Evolutionary conservation across 2,888 invertebrate species (phyloP).

Genomic region (Campoletis raptor): DNA sequence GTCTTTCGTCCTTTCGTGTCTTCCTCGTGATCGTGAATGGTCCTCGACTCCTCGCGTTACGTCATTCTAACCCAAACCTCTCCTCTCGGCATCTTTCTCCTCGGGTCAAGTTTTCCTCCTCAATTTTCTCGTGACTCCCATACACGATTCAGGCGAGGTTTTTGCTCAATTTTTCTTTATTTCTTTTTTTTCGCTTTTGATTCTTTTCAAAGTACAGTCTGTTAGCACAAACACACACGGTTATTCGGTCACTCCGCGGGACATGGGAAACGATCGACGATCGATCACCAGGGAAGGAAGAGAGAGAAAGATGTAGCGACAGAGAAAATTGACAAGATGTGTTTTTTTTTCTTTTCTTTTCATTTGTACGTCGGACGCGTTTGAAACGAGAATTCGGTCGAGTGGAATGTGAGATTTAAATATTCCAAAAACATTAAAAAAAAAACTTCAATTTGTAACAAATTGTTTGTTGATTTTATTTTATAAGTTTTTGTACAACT

Average conservation of each 20-base stretch:
- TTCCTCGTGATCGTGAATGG: slow-evolving; percentile 54
- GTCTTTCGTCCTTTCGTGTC: slow-evolving; percentile 53
- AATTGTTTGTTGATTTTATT: not conserved
- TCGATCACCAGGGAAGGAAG: slow-evolving; percentile 3
- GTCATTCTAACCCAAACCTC: slow-evolving; percentile 40
- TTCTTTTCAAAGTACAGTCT: slow-evolving; percentile 63
- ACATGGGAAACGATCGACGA: slow-evolving; percentile 46
- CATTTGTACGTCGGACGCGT: slow-evolving; percentile 23
- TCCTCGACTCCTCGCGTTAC: slow-evolving; percentile 50
- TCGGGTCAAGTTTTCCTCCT: slow-evolving; percentile 23
- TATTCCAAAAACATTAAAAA: not conserved
- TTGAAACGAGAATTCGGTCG: slow-evolving; percentile 39
- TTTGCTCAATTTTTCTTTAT: slow-evolving; percentile 24
- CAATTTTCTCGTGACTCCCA: slow-evolving; percentile 65
- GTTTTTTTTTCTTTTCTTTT: not conserved
- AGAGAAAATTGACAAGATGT: slow-evolving; percentile 3
- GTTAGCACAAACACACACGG: slow-evolving; percentile 72
- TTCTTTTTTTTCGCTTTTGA: slow-evolving; percentile 39
- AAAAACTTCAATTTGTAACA: not conserved
- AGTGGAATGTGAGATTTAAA: slow-evolving; percentile 24
- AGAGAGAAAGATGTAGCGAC: slow-evolving; percentile 23
- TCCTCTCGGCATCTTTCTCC: slow-evolving; percentile 38
- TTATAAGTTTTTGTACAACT: not conserved
- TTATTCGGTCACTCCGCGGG: slow-evolving; percentile 64
- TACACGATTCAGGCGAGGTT: slow-evolving; percentile 72